Base-by-base conservation (phyloP, 2,888 invertebrate genomes). In the Sesia bembeciformis region DNA sequence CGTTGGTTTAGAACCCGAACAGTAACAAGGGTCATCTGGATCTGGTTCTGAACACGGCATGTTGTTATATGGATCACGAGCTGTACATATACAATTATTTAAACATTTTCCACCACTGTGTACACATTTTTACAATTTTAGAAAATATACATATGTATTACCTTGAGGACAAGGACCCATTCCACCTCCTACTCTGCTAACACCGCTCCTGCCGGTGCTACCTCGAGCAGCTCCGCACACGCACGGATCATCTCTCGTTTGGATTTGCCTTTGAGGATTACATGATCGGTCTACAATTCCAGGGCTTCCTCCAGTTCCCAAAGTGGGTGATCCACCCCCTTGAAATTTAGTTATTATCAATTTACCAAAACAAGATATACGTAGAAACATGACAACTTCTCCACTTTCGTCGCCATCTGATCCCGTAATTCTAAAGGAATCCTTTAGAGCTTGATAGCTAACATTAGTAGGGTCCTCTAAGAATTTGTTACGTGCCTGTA, bases 291-390 rank as follows among this genome's bases (percentile, higher is more conserved):
- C 82, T n/a, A 81, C 70, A 39, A 78, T 63, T 7, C 68, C 58
- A 4, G 72, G 59, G 8, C 61, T 65, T 41, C 65, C 69, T 6
- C 59, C 69, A 8, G 70, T 60, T 53, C 70, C 74, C 51, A 84
- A 55, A 52, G 63, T 74, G 0, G 80, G 76, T 5, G 52, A 8
- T 52, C 76, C 68, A 38, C 70, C 67, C 38, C 85, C 86, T 76
- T 93, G 92, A 68, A 93, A 93, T 66, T 91, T 92, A 0, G 93
- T 94, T 6, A 93, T 90, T 40, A 93, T 93, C 56, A 91, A 68
- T 64, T 91, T 91, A 3, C 93, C 93, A 63, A 93, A 93, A 64
- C 93, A 93, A 4, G 93, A 92, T 70, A 92, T 90, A 5, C 93
- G 81, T 51, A 93, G 77, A 74, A 92, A 93, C 67, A 93, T 90